Percentiles rank a stretch among this genome's conserved stretches.
phyloP scores from a whole-genome alignment of 2,797 vertebrate genomes.

The Sebastes hubbsi region DNA sequence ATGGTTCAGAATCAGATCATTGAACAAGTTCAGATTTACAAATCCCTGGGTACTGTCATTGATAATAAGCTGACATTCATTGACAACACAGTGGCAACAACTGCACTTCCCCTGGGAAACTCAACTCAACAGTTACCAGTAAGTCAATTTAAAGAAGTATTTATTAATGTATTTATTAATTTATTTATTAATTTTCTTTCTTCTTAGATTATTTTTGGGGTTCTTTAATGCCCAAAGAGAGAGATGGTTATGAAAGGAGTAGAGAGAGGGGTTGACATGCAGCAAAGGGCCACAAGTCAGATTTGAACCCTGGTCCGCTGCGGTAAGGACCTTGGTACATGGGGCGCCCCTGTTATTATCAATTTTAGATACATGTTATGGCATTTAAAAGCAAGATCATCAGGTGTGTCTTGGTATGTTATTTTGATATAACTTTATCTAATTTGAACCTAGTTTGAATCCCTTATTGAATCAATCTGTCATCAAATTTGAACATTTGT shows the following conservation, averaged over 20 bases:
- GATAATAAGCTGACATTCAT: background rate
- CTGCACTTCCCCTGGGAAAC: background rate
- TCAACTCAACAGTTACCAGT: background rate
- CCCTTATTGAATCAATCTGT: background rate
- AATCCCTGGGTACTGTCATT: background rate
- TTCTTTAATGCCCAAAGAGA: too few relatives aligned
- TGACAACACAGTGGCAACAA: background rate
- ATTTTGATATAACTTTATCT: background rate
- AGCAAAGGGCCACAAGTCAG: too few relatives aligned
- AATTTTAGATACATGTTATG: background rate
- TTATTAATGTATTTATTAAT: too few relatives aligned
- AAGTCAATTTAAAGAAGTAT: background rate
- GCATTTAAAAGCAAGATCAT: background rate
- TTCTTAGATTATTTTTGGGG: background rate
- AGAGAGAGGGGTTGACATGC: too few relatives aligned
- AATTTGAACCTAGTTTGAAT: background rate
- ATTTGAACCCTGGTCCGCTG: too few relatives aligned
- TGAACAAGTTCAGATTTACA: background rate
- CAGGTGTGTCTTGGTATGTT: background rate
- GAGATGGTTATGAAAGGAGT: too few relatives aligned
- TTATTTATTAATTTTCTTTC: too few relatives aligned
- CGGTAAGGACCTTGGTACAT: too few relatives aligned
- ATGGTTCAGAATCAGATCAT: background rate
- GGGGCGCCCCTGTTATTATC: background rate
- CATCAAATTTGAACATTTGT: background rate